A percentile compares a stretch with the other conserved stretches of the same genome.
Evolutionary conservation across 2,888 invertebrate genomes (phyloP).

Genomic region (Sinohyriopsis cumingii): DNA sequence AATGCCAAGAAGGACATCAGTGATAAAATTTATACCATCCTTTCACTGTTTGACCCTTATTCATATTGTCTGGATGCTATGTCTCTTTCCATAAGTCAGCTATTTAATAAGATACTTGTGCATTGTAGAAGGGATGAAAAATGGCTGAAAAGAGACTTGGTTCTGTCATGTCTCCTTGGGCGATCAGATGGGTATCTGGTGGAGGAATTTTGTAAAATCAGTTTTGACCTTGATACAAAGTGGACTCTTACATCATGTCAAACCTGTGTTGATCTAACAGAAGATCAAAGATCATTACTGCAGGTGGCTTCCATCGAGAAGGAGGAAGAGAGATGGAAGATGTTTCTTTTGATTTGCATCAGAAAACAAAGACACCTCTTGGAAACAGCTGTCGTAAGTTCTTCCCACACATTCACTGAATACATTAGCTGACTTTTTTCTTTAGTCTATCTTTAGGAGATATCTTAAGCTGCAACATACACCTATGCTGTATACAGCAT

Average conservation of each 20-base stretch:
- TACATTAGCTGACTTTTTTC: too few species aligned
- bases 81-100: constrained; percentile 47
- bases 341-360: constrained; percentile 48
- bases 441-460: too few species aligned
- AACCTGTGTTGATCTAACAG: constrained; percentile 37
- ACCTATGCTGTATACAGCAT: too few species aligned
- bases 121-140: constrained; percentile 24
- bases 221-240: constrained; percentile 42
- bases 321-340: constrained; percentile 50
- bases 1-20: constrained; percentile 19
- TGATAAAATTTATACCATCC: constrained; percentile 40
- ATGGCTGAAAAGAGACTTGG: constrained; percentile 35
- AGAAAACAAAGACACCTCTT: constrained; percentile 58
- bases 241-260: constrained; percentile 31
- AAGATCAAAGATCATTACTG: constrained; percentile 48
- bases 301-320: constrained; percentile 39
- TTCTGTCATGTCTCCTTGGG: constrained; percentile 55
- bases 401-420: not conserved
- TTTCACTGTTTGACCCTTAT: constrained; percentile 53
- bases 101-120: constrained; percentile 51
- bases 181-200: constrained; percentile 46
- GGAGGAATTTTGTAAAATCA: constrained; percentile 53
- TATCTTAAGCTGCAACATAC: too few species aligned
- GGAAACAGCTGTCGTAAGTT: constrained; percentile 58
- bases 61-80: constrained; percentile 35